Evolutionary conservation across 2,888 invertebrate genomes (phyloP).

Genomic region (Cybosia mesomella): DNA sequence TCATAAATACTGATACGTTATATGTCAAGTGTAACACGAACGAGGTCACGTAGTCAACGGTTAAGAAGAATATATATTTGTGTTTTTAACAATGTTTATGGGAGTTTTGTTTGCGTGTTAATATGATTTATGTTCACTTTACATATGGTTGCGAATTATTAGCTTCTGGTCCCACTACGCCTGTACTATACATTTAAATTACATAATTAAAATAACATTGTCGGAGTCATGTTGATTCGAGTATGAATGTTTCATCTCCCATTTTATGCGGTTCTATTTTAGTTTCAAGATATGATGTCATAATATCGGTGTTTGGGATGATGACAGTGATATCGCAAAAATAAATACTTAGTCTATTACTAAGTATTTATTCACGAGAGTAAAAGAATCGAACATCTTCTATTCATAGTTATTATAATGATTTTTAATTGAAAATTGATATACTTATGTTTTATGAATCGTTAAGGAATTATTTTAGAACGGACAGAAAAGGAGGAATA

Average conservation of each 20-base stretch:
- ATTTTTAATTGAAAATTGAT: not conserved
- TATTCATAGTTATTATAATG: not conserved
- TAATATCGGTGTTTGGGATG: not conserved
- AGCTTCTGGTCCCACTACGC: not conserved
- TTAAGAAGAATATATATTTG: constrained; percentile 42
- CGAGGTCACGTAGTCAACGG: constrained; percentile 59
- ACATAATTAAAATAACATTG: not conserved
- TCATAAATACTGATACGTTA: constrained; percentile 45
- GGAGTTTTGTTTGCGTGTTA: constrained; percentile 38
- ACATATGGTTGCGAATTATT: constrained; percentile 22
- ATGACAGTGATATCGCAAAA: not conserved
- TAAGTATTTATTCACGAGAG: too few relatives aligned
- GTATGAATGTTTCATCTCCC: not conserved
- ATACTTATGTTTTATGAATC: not conserved
- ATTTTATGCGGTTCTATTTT: too few relatives aligned
- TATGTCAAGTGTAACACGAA: constrained; percentile 38
- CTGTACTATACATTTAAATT: not conserved
- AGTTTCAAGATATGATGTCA: not conserved
- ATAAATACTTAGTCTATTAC: too few relatives aligned
- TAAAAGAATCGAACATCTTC: not conserved
- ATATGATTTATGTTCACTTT: constrained; percentile 38
- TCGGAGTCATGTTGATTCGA: not conserved
- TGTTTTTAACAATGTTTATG: constrained; percentile 51
- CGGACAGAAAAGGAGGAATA: not conserved
- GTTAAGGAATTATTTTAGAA: not conserved